Evolutionary conservation across 1,140 invertebrate species (phyloP).

Genomic region (Hyposmocoma kahamanoa): DNA sequence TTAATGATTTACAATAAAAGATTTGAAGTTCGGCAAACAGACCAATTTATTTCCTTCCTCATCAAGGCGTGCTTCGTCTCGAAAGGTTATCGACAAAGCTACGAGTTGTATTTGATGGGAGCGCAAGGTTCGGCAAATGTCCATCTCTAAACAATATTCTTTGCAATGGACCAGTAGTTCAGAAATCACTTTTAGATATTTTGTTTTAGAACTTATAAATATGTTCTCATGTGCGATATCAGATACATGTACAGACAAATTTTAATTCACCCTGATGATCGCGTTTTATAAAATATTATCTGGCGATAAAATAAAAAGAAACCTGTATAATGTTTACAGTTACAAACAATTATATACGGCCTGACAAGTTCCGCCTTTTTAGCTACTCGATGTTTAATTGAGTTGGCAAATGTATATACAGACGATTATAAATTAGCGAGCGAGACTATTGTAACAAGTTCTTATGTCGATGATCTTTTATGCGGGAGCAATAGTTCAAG

Average conservation of each 20-base stretch:
- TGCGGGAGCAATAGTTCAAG: neutral
- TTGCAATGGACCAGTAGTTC: constrained; percentile 5
- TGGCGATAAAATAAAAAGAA: constrained; percentile 1
- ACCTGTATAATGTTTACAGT: neutral
- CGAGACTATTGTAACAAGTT: neutral
- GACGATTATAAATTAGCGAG: neutral
- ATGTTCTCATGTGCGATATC: neutral
- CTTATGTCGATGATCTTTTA: constrained; percentile 7
- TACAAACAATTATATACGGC: constrained; percentile 22
- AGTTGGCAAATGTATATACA: neutral
- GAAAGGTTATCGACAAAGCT: constrained; percentile 5
- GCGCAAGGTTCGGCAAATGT: neutral
- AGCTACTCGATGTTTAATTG: constrained; percentile 18
- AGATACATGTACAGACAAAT: constrained; percentile 7
- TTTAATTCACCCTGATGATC: neutral
- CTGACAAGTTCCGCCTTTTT: constrained; percentile 14
- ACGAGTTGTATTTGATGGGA: constrained; percentile 5
- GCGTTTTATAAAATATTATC: neutral
- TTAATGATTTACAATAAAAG: too few species aligned
- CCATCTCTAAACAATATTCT: constrained; percentile 4
- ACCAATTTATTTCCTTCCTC: constrained; percentile 7
- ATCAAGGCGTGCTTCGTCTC: constrained; percentile 6
- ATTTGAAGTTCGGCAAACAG: too few species aligned
- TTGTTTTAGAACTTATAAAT: constrained; percentile 4
- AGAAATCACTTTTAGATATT: constrained; percentile 4